These are phyloP conservation scores for Tetranychus truncatus DNA, from an alignment of 2,888 invertebrate species.

Conservation along the genomic window DNA sequence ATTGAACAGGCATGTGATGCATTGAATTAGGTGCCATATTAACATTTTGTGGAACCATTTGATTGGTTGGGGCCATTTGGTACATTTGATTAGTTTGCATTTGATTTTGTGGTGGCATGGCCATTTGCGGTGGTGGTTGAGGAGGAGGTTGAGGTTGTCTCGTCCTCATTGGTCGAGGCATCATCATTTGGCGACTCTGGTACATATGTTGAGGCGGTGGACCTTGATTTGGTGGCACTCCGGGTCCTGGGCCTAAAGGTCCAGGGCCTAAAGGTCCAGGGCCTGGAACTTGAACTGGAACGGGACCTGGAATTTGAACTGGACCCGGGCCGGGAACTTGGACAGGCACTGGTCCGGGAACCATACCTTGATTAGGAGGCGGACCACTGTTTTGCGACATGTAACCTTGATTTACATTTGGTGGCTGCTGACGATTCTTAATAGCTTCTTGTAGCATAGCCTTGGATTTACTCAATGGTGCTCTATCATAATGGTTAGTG, in stretches of 20 bases:
- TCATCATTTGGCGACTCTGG: conserved; percentile 23
- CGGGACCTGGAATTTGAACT: conserved; percentile 11
- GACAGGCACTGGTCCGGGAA: not conserved
- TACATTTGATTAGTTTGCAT: conserved; percentile 17
- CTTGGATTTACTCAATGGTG: not conserved
- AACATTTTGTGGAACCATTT: not conserved
- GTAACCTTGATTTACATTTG: not conserved
- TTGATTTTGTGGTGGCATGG: conserved; percentile 8
- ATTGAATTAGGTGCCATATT: conserved; percentile 3
- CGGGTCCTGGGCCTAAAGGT: not conserved
- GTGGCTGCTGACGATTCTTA: not conserved
- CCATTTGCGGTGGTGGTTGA: conserved; percentile 12
- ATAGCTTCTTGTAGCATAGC: not conserved
- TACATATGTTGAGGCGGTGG: conserved; percentile 19
- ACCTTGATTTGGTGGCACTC: not conserved
- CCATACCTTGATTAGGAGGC: not conserved
- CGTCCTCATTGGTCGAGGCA: conserved; percentile 22
- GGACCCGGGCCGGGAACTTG: not conserved
- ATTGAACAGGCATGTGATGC: conserved; percentile 15
- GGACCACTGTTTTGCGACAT: conserved; percentile 10
- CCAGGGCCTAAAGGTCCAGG: not conserved
- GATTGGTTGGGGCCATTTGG: conserved; percentile 7
- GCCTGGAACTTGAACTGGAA: conserved; percentile 5
- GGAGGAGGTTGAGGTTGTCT: conserved; percentile 13
- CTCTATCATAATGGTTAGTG: not conserved